phyloP scores from a whole-genome alignment of 2,113 vertebrate genomes.

The Lepus timidus region DNA sequence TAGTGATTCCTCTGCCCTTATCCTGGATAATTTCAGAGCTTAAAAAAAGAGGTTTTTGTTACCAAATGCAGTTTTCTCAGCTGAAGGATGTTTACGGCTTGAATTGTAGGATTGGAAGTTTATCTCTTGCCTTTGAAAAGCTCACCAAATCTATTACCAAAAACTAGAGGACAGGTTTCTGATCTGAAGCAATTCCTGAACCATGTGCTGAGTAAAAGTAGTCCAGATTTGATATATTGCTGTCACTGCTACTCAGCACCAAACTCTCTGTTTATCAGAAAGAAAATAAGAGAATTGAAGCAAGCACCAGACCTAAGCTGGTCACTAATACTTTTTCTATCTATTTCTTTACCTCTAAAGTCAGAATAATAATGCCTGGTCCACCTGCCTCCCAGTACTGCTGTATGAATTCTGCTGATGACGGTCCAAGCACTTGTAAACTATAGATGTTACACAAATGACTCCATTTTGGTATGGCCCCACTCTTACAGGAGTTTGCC shows the following conservation, averaged over 20 bases:
- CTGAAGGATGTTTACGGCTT: neutral
- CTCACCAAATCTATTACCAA: neutral
- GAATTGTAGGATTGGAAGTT: neutral
- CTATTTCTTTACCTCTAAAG: conserved; percentile 22
- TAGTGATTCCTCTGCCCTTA: neutral
- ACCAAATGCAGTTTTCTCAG: neutral
- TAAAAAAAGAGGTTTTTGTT: neutral
- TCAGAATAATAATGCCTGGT: neutral
- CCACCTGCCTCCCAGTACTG: neutral
- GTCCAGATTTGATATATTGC: conserved; percentile 6
- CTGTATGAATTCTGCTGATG: neutral
- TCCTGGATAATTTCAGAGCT: neutral
- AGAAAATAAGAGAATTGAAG: conserved; percentile 34
- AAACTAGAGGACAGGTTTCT: conserved; percentile 46
- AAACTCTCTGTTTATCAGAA: conserved; percentile 31
- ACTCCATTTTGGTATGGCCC: neutral
- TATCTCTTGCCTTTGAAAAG: conserved; percentile 22
- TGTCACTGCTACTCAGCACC: neutral
- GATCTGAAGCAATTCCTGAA: conserved; percentile 39
- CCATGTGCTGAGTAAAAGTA: neutral
- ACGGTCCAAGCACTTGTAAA: neutral
- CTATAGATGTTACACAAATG: neutral
- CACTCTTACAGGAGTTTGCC: neutral
- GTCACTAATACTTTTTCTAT: conserved; percentile 23
- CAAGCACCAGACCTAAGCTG: neutral